A percentile compares a stretch with the other conserved stretches of the same genome.
Conservation (phyloP, 2,113 vertebrate species). For the Corvus cornix region DNA sequence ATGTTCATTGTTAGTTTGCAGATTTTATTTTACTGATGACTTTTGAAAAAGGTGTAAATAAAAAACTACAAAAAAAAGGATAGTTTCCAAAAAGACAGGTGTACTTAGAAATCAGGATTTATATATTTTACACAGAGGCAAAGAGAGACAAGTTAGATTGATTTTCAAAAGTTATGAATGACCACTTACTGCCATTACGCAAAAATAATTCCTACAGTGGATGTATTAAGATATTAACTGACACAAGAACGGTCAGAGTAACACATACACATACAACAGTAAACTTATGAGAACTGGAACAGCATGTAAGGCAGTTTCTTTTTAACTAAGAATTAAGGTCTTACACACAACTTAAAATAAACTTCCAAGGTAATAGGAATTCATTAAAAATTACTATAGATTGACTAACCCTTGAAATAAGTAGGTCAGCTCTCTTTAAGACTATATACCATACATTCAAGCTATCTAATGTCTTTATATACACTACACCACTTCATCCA, state of each 20-base stretch:
- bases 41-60: neutral
- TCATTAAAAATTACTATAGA: neutral
- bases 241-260: neutral
- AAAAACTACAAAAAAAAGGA: neutral
- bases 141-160: neutral
- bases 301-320: neutral
- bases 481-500: neutral
- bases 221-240: neutral
- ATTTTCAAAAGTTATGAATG: neutral
- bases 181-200: neutral
- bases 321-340: neutral
- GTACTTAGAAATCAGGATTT: neutral
- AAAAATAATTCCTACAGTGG: neutral
- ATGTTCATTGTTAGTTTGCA: neutral
- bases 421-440: neutral
- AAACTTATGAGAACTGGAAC: neutral
- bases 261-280: neutral
- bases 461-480: neutral
- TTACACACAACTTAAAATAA: neutral
- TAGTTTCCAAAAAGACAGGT: neutral
- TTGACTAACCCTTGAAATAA: neutral
- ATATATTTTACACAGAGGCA: neutral
- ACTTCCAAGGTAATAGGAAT: neutral
- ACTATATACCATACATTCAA: neutral
- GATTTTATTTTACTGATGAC: neutral